These are phyloP conservation scores for Andrena dorsata DNA, from an alignment of 2,888 invertebrate species.

Conservation along the genomic window DNA sequence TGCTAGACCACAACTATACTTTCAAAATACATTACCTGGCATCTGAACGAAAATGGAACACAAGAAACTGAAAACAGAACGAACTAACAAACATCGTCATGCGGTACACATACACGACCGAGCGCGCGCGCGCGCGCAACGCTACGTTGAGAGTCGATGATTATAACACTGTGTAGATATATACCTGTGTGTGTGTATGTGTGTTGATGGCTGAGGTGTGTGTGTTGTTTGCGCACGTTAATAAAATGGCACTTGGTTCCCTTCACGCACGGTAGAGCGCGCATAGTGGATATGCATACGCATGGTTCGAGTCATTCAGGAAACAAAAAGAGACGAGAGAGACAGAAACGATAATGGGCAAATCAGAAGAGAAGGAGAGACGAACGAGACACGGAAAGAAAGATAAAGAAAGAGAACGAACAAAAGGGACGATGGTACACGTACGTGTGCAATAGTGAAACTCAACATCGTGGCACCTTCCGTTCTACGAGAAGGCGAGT, in stretches of 20 bases:
- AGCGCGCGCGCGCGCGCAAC: constrained; percentile 40
- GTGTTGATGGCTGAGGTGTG: background rate
- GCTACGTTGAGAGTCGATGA: constrained; percentile 18
- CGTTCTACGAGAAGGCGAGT: constrained; percentile 65
- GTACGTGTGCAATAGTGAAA: constrained; percentile 51
- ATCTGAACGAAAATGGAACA: constrained; percentile 40
- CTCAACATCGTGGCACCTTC: constrained; percentile 69
- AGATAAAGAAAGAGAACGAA: constrained; percentile 25
- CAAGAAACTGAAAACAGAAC: constrained; percentile 38
- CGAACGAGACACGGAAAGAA: constrained; percentile 2
- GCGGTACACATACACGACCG: constrained; percentile 47
- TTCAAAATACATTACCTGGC: constrained; percentile 79
- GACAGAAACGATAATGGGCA: constrained; percentile 7
- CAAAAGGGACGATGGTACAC: constrained; percentile 53
- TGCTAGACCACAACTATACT: constrained; percentile 74
- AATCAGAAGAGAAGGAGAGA: constrained; percentile 18
- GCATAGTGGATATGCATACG: constrained; percentile 55
- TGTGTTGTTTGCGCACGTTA: constrained; percentile 13
- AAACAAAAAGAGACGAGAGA: constrained; percentile 31
- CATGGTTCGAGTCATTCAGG: constrained; percentile 51
- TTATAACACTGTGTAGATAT: background rate
- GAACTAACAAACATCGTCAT: constrained; percentile 54
- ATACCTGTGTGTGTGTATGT: background rate
- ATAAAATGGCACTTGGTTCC: constrained; percentile 28
- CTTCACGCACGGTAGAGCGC: constrained; percentile 47